These are phyloP conservation scores for Schmidtea mediterranea DNA, from an alignment of 1,140 invertebrate genomes.

Conservation along the genomic window DNA sequence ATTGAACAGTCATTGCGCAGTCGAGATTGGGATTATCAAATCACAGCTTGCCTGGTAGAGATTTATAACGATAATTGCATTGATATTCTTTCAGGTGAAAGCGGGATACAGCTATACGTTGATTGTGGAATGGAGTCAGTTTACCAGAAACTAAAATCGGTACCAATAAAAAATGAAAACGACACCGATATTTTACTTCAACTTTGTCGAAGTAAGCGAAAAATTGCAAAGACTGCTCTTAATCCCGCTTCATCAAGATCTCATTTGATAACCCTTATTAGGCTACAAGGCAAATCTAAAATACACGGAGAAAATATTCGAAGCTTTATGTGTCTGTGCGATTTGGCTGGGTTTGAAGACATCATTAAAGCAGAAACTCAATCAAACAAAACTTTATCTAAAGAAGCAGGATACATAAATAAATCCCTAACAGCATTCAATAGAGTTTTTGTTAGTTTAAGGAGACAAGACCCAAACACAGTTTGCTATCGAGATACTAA, in stretches of 20 bases:
- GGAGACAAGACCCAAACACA: neutral
- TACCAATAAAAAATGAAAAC: neutral
- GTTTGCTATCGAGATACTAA: neutral
- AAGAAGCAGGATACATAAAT: neutral
- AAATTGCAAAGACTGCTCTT: neutral
- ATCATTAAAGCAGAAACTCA: neutral
- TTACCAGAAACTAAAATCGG: neutral
- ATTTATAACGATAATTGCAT: constrained; percentile 1
- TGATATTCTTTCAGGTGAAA: neutral
- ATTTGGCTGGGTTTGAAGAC: neutral
- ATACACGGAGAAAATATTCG: neutral
- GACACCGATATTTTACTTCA: neutral
- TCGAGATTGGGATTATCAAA: neutral
- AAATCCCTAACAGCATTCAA: neutral
- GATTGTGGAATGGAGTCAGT: neutral
- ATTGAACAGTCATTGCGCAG: neutral
- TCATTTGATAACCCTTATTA: neutral
- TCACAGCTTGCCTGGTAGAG: neutral
- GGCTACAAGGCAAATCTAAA: neutral
- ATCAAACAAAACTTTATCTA: neutral
- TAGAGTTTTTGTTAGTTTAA: neutral
- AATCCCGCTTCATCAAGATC: neutral
- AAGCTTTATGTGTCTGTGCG: neutral
- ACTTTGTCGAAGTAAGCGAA: neutral
- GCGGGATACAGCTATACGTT: too few species aligned